phyloP scores from a whole-genome alignment of 2,888 invertebrate genomes.

The Automeris io region DNA sequence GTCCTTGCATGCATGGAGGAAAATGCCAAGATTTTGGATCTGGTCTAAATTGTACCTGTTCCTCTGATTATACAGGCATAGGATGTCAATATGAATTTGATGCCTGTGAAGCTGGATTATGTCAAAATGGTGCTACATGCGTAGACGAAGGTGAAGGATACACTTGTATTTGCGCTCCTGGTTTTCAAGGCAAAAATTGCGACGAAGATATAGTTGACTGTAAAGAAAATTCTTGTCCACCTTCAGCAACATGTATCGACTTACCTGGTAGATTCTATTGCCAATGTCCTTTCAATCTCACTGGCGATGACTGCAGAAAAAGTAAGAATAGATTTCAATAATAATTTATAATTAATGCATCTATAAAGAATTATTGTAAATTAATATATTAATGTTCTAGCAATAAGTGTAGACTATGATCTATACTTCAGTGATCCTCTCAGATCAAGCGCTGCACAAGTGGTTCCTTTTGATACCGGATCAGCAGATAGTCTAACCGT shows the following conservation, averaged over 20 bases:
- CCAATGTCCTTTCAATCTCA: slow-evolving; percentile 97
- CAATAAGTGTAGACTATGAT: slow-evolving; percentile 99
- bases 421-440: slow-evolving; percentile 95
- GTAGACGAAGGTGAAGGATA: slow-evolving; percentile 90
- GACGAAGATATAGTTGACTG: slow-evolving; percentile 95
- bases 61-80: slow-evolving; percentile 88
- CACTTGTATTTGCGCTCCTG: slow-evolving; percentile 90
- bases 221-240: slow-evolving; percentile 95
- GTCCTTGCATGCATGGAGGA: slow-evolving; percentile 97
- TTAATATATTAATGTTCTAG: slow-evolving; percentile 51
- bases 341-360: not conserved
- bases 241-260: slow-evolving; percentile 94
- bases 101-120: slow-evolving; percentile 92
- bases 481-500: slow-evolving; percentile 88
- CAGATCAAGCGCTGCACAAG: slow-evolving; percentile 93
- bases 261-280: slow-evolving; percentile 94
- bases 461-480: slow-evolving; percentile 92
- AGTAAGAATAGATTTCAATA: slow-evolving; percentile 74
- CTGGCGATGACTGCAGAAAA: slow-evolving; percentile 97
- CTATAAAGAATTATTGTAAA: not conserved
- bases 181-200: slow-evolving; percentile 88
- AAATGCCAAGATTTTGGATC: slow-evolving; percentile 97
- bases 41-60: slow-evolving; percentile 95
- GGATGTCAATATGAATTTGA: slow-evolving; percentile 97
- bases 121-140: slow-evolving; percentile 95